These are phyloP conservation scores for Pluvialis apricaria DNA, from an alignment of 2,113 vertebrate genomes.

Conservation along the genomic window DNA sequence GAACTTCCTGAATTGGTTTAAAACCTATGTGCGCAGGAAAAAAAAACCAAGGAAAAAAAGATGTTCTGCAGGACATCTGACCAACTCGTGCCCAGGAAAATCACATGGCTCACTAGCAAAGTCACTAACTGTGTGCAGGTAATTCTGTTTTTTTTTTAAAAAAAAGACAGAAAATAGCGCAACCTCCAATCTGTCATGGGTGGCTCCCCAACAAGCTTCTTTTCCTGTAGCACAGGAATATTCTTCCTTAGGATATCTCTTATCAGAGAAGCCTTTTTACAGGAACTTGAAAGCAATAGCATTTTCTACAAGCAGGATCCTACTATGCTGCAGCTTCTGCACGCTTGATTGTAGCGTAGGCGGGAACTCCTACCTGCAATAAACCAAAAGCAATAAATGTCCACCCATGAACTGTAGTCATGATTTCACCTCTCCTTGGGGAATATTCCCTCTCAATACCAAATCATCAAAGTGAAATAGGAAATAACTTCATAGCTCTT, in stretches of 20 bases:
- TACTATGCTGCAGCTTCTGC: neutral
- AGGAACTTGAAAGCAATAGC: neutral
- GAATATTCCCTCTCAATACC: neutral
- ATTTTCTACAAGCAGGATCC: neutral
- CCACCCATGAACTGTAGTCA: constrained; percentile 8
- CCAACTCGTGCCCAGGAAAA: neutral
- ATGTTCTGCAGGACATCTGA: neutral
- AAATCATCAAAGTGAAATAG: neutral
- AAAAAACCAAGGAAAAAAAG: neutral
- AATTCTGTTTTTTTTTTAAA: neutral
- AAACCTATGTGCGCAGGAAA: neutral
- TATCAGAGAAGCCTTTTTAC: neutral
- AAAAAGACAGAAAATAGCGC: neutral
- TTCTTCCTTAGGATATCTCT: neutral
- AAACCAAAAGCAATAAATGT: constrained; percentile 25
- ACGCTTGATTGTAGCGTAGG: neutral
- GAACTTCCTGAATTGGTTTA: neutral
- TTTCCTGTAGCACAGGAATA: neutral
- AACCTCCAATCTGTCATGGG: neutral
- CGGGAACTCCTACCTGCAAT: neutral
- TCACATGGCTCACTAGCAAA: neutral
- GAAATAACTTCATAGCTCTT: neutral
- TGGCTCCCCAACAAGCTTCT: neutral
- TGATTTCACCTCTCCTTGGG: neutral
- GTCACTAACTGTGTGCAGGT: neutral